Conservation (phyloP, 2,113 vertebrate genomes). For the Crypturellus undulatus region DNA sequence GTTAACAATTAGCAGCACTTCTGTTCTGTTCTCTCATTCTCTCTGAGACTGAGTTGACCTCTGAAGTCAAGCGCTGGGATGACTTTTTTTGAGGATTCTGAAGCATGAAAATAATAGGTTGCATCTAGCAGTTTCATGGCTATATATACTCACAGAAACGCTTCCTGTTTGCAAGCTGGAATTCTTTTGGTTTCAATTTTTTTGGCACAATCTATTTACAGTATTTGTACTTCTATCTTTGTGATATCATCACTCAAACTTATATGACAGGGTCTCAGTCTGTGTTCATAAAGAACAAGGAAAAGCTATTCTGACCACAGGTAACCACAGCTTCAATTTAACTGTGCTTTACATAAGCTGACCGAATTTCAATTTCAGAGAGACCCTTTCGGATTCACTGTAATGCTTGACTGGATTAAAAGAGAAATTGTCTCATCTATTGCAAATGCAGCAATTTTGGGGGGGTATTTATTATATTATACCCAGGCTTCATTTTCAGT, state of each 20-base stretch:
- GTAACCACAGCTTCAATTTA: background rate
- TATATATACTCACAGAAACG: background rate
- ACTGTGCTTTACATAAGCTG: background rate
- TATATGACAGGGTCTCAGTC: background rate
- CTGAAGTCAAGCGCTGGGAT: background rate
- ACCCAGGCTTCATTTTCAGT: background rate
- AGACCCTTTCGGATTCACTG: background rate
- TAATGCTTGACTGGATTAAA: background rate
- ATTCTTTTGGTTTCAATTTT: constrained; percentile 25
- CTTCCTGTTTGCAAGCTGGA: constrained; percentile 21
- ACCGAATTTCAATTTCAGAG: background rate
- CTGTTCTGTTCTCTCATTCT: background rate
- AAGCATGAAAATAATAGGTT: constrained; percentile 64
- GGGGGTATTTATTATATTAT: background rate
- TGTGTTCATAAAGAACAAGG: background rate
- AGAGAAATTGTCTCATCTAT: background rate
- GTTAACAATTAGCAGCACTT: background rate
- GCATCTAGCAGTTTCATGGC: constrained; percentile 20
- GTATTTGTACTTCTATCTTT: background rate
- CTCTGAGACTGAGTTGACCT: constrained; percentile 21
- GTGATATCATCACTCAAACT: background rate
- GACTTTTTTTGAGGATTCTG: constrained; percentile 55
- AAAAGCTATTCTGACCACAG: background rate
- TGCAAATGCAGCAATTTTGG: background rate
- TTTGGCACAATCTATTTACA: background rate